Percentiles rank a stretch among this genome's conserved stretches.
These are phyloP conservation scores for Tamandua tetradactyla DNA, from an alignment of 2,797 vertebrate species.

Conservation along the genomic window DNA sequence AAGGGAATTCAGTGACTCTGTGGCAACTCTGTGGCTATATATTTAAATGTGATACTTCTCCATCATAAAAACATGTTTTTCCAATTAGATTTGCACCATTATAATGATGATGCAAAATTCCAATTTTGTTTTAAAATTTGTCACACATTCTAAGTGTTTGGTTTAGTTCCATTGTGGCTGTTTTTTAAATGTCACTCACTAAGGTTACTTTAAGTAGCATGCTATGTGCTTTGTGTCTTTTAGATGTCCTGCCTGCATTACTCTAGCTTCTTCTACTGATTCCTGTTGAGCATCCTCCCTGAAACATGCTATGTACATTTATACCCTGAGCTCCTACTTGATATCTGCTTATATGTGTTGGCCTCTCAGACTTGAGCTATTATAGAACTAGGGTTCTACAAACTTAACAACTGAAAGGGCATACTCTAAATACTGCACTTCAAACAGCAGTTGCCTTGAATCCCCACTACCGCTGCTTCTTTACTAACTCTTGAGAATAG, in stretches of 20 bases:
- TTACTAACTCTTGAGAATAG: not conserved
- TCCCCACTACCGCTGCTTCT: not conserved
- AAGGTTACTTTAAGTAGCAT: not conserved
- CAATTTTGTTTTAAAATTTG: not conserved
- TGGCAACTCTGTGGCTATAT: not conserved
- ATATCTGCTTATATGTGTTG: not conserved
- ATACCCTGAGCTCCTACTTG: not conserved
- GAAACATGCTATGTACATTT: not conserved
- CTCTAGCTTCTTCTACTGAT: not conserved
- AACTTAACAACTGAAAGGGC: not conserved
- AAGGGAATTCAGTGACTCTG: not conserved
- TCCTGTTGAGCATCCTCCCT: not conserved
- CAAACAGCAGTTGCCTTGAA: not conserved
- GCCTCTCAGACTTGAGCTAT: not conserved
- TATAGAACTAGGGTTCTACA: not conserved
- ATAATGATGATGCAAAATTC: not conserved
- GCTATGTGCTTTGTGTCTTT: not conserved
- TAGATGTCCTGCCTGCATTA: not conserved
- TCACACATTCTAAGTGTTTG: not conserved
- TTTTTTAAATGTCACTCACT: not conserved
- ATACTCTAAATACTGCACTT: not conserved
- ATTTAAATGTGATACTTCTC: not conserved
- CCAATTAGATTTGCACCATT: not conserved
- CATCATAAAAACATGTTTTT: not conserved
- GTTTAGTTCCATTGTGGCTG: not conserved